Conservation (phyloP, 2,797 vertebrate genomes). For the Octomys mimax region DNA sequence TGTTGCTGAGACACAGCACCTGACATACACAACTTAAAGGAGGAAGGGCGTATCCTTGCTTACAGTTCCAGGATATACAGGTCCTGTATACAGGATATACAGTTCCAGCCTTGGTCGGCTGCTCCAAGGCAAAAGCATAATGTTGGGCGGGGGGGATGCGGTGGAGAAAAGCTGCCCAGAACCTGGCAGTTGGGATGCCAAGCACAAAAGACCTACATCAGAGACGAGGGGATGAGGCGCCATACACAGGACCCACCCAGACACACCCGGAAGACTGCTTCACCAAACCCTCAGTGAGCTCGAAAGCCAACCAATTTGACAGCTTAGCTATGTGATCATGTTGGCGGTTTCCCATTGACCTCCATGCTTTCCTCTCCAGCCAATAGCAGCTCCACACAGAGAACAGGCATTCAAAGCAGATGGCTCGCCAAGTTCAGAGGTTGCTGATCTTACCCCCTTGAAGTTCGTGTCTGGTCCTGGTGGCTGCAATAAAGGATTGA, state of each 20-base stretch:
- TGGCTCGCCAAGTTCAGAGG: background rate
- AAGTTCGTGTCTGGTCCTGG: background rate
- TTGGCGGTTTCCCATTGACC: background rate
- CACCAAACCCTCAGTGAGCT: background rate
- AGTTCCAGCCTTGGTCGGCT: background rate
- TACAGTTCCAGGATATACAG: background rate
- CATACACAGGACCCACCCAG: background rate
- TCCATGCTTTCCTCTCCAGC: background rate
- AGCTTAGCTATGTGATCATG: background rate
- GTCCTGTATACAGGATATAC: too few relatives aligned
- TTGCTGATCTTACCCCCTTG: background rate
- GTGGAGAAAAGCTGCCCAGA: background rate
- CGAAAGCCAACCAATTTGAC: background rate
- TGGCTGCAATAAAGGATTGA: fast-evolving
- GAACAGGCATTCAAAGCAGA: background rate
- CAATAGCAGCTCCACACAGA: background rate
- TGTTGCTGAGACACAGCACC: background rate
- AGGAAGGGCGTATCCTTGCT: background rate
- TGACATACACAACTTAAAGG: background rate
- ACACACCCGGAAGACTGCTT: background rate
- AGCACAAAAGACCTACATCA: background rate
- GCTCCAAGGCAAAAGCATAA: background rate
- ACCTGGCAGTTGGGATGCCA: background rate
- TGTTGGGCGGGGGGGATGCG: background rate
- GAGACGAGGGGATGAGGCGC: background rate